Evolutionary conservation across 2,113 vertebrate genomes (phyloP).

Genomic region (Lagenorhynchus albirostris): DNA sequence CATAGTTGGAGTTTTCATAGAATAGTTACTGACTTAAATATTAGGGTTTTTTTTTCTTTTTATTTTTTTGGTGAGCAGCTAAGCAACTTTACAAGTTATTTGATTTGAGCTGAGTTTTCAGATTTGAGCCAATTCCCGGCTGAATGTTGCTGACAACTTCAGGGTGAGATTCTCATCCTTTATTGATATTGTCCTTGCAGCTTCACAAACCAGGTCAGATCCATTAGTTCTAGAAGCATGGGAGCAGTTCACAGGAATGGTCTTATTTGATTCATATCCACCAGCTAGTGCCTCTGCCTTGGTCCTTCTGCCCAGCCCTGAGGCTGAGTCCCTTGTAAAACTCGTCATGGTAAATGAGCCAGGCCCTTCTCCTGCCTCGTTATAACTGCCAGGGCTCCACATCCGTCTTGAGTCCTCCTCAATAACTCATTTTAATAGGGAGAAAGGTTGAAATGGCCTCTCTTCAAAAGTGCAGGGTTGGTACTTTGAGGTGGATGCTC

Average conservation of each 20-base stretch:
- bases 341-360: background rate
- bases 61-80: background rate
- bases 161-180: background rate
- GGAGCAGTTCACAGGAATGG: background rate
- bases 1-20: background rate
- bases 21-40: background rate
- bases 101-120: background rate
- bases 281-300: background rate
- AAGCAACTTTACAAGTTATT: background rate
- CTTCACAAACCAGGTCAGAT: background rate
- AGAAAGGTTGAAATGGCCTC: background rate
- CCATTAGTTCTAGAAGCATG: background rate
- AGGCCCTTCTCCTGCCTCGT: background rate
- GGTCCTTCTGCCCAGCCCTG: background rate
- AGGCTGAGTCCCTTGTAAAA: background rate
- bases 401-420: background rate
- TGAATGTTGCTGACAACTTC: background rate
- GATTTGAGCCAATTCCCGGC: background rate
- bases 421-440: constrained; percentile 19
- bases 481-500: background rate
- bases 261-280: background rate
- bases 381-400: background rate
- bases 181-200: background rate
- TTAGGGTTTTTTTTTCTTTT: background rate
- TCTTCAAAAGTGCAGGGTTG: constrained; percentile 4